These are phyloP conservation scores for Astropecten irregularis DNA, from an alignment of 53 echinoderm and acorn worm species.

Conservation along the genomic window DNA sequence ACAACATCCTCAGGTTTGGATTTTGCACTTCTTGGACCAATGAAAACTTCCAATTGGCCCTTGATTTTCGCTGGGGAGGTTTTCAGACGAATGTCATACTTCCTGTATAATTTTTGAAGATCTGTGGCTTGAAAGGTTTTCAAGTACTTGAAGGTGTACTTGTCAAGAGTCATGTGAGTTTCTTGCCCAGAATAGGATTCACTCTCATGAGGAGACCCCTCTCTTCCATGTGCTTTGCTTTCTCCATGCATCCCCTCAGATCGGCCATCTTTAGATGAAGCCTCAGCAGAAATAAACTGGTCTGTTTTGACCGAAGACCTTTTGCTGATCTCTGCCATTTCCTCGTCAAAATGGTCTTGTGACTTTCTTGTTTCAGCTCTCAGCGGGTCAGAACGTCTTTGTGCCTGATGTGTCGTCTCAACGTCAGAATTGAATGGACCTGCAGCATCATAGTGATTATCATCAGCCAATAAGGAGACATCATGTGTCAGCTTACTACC, in stretches of 20 bases:
- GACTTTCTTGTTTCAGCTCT: too few species aligned
- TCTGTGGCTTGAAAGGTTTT: background rate
- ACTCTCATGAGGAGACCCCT: too few species aligned
- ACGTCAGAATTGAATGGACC: background rate
- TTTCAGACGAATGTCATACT: background rate
- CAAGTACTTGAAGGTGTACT: conserved; percentile 3
- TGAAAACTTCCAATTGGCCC: background rate
- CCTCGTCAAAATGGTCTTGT: too few species aligned
- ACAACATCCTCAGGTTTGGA: background rate
- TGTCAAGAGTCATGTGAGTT: background rate
- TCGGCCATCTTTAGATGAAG: too few species aligned
- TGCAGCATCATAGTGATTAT: background rate
- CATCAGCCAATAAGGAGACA: background rate
- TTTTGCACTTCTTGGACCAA: background rate
- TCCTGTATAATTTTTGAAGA: background rate
- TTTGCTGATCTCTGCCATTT: too few species aligned
- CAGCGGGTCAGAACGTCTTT: too few species aligned
- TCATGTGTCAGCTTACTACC: too few species aligned
- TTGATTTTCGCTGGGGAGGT: background rate
- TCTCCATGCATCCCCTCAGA: too few species aligned
- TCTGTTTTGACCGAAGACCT: too few species aligned
- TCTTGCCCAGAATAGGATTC: background rate
- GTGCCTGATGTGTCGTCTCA: too few species aligned
- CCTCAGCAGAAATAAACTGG: too few species aligned
- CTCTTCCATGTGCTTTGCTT: too few species aligned